Conservation (phyloP, 2,888 invertebrate genomes). For the Mimumesa dahlbomi region DNA sequence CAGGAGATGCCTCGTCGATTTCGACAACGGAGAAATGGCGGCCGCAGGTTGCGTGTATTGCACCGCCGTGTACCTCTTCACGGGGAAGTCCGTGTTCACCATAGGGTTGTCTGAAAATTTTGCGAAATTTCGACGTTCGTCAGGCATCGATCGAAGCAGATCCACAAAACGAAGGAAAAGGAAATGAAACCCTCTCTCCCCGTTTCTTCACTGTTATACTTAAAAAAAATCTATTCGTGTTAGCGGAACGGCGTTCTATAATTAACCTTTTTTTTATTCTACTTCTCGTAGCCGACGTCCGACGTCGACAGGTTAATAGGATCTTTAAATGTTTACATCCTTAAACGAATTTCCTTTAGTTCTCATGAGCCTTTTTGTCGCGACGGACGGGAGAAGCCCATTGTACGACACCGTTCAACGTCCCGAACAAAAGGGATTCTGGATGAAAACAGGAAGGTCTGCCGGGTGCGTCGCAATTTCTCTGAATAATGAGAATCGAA, state of each 20-base stretch:
- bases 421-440: background rate
- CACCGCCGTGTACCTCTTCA: conserved; percentile 88
- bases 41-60: conserved; percentile 91
- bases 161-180: background rate
- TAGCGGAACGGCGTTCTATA: conserved; percentile 26
- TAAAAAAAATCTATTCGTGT: background rate
- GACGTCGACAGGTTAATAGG: background rate
- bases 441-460: background rate
- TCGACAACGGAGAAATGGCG: conserved; percentile 86
- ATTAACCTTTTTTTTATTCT: background rate
- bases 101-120: conserved; percentile 83
- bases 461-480: conserved; percentile 42
- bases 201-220: background rate
- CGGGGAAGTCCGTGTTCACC: conserved; percentile 88
- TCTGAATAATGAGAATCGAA: conserved; percentile 65
- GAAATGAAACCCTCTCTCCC: background rate
- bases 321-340: conserved; percentile 5
- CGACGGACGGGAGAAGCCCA: background rate
- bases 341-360: conserved; percentile 9
- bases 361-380: background rate
- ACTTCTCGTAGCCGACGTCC: no score
- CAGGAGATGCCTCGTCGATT: conserved; percentile 89
- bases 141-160: no score
- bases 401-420: background rate
- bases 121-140: conserved; percentile 22